Evolutionary conservation across 1,140 invertebrate species (phyloP).

Genomic region (Antheraea mylitta): DNA sequence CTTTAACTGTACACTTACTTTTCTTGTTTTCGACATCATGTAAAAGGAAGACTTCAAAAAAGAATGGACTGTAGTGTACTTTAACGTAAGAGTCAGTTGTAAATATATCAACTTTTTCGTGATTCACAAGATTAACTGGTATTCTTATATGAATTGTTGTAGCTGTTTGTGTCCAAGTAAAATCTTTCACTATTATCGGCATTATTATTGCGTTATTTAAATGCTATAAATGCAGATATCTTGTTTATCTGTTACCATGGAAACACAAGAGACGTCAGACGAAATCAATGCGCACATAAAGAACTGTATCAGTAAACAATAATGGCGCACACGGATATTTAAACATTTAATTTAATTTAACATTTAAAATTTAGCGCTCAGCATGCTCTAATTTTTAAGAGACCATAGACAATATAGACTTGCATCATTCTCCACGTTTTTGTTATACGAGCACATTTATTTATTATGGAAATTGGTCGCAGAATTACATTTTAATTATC

Average conservation of each 20-base stretch:
- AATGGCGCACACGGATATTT: too few species aligned
- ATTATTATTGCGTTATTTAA: constrained; percentile 59
- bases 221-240: background rate
- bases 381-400: too few species aligned
- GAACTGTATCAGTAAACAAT: background rate
- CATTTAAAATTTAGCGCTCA: too few species aligned
- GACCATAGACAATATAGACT: too few species aligned
- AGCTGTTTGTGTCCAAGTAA: constrained; percentile 83
- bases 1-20: constrained; percentile 80
- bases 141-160: constrained; percentile 79
- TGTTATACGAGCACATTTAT: too few species aligned
- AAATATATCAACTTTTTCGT: constrained; percentile 81
- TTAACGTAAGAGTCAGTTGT: constrained; percentile 83
- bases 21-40: constrained; percentile 78
- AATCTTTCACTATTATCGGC: constrained; percentile 86
- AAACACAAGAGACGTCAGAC: background rate
- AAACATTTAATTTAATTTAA: too few species aligned
- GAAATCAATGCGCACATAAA: background rate
- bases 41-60: constrained; percentile 84
- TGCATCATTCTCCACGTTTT: too few species aligned
- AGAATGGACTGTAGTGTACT: constrained; percentile 82
- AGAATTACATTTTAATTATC: too few species aligned
- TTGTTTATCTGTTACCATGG: background rate
- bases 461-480: too few species aligned
- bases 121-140: constrained; percentile 75